A percentile compares a stretch with the other conserved stretches of the same genome.
Evolutionary conservation across 2,888 invertebrate genomes (phyloP).

Genomic region (Hermaeophaga mercurialis): DNA sequence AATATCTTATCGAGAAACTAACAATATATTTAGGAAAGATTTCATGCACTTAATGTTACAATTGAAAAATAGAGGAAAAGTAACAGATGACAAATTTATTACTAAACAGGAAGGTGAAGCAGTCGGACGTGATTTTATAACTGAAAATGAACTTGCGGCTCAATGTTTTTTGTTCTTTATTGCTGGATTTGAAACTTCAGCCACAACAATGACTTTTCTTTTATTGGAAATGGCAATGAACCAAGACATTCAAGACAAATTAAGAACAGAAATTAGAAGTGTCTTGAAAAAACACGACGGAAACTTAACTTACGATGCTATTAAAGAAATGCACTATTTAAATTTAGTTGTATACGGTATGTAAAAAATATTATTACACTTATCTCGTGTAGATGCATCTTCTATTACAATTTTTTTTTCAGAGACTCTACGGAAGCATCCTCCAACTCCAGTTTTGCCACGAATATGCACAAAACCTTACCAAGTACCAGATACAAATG

Average conservation of each 20-base stretch:
- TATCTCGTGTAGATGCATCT: not conserved
- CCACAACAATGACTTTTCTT: slow-evolving; percentile 40
- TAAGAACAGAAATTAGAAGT: slow-evolving; percentile 40
- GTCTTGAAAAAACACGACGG: slow-evolving; percentile 37
- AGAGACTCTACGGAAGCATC: slow-evolving; percentile 15
- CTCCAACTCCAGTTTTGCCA: not conserved
- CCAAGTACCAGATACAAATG: slow-evolving; percentile 5
- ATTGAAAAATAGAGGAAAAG: slow-evolving; percentile 52
- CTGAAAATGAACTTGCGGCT: slow-evolving; percentile 24
- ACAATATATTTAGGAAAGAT: slow-evolving; percentile 59
- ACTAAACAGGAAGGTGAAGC: slow-evolving; percentile 6
- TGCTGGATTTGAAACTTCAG: slow-evolving; percentile 43
- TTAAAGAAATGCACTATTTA: slow-evolving; percentile 49
- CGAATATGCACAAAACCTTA: slow-evolving; percentile 9
- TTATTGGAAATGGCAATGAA: not conserved
- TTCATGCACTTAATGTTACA: slow-evolving; percentile 62
- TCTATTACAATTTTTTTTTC: not conserved
- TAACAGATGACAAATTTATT: slow-evolving; percentile 50
- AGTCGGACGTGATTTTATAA: slow-evolving; percentile 11
- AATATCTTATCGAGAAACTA: slow-evolving; percentile 54
- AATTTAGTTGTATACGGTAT: slow-evolving; percentile 56
- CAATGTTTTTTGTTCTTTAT: slow-evolving; percentile 40
- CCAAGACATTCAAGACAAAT: slow-evolving; percentile 37
- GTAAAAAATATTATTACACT: slow-evolving; percentile 38
- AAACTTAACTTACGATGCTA: slow-evolving; percentile 41